phyloP scores from a whole-genome alignment of 2,113 vertebrate species.

The Deroptyus accipitrinus region DNA sequence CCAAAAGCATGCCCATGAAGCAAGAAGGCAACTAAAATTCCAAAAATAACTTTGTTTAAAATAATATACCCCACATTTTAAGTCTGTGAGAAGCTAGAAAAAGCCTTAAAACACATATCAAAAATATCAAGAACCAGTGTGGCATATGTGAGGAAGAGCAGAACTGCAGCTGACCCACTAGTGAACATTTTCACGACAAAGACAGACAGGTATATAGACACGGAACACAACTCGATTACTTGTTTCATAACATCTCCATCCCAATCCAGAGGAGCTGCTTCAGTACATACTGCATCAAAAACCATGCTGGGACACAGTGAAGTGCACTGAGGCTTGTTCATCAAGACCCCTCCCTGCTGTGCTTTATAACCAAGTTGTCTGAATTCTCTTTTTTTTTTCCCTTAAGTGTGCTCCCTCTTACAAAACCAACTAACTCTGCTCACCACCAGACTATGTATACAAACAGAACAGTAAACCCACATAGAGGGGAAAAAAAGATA shows the following conservation, averaged over 20 bases:
- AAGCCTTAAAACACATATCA: neutral
- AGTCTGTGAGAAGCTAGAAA: neutral
- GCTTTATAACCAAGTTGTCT: neutral
- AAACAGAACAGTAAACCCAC: neutral
- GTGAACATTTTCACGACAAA: neutral
- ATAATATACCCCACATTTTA: neutral
- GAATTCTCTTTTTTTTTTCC: neutral
- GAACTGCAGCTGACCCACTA: neutral
- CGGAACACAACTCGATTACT: neutral
- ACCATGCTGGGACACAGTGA: neutral
- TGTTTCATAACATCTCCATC: neutral
- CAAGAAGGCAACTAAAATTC: neutral
- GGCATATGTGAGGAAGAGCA: neutral
- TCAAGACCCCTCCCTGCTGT: neutral
- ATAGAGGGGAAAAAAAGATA: neutral
- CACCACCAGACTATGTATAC: fast-evolving
- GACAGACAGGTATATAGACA: neutral
- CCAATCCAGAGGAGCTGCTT: conserved; percentile 2
- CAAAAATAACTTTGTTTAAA: neutral
- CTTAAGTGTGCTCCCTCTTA: neutral
- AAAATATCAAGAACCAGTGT: neutral
- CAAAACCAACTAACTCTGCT: neutral
- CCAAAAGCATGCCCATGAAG: neutral
- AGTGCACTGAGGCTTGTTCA: neutral
- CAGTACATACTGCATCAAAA: neutral